Conservation (phyloP, 2,888 invertebrate species). For the Idaea biselata region DNA sequence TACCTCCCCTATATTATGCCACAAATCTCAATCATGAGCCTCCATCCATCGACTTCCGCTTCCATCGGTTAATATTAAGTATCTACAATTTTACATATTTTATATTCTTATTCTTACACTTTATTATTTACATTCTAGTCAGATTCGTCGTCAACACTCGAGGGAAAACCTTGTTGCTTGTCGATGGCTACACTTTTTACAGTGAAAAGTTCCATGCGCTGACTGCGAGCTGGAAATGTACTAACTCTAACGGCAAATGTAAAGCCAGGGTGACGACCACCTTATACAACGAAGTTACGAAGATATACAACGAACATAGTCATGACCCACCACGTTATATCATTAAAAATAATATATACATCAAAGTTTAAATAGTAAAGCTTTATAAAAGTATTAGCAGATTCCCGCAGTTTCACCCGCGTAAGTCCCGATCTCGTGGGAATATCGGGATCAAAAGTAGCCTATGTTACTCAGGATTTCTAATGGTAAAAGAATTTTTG, state of each 20-base stretch:
- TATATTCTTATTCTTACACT: too few relatives aligned
- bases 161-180: slow-evolving; percentile 13
- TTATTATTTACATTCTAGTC: background rate
- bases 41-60: too few relatives aligned
- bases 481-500: too few relatives aligned
- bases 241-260: background rate
- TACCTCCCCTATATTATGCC: too few relatives aligned
- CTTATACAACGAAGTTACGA: background rate
- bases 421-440: too few relatives aligned
- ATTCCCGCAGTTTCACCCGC: too few relatives aligned
- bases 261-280: background rate
- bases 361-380: background rate
- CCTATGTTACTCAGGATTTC: too few relatives aligned
- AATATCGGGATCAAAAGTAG: too few relatives aligned
- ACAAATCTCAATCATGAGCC: too few relatives aligned
- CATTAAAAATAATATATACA: background rate
- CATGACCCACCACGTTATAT: background rate
- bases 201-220: background rate
- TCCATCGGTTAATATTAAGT: background rate
- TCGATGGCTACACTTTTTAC: slow-evolving; percentile 42
- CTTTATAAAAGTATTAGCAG: too few relatives aligned
- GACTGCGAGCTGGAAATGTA: background rate
- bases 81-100: too few relatives aligned
- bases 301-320: background rate
- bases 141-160: slow-evolving; percentile 1